Base-by-base conservation (phyloP, 1,140 invertebrate genomes). In the Apis florea region DNA sequence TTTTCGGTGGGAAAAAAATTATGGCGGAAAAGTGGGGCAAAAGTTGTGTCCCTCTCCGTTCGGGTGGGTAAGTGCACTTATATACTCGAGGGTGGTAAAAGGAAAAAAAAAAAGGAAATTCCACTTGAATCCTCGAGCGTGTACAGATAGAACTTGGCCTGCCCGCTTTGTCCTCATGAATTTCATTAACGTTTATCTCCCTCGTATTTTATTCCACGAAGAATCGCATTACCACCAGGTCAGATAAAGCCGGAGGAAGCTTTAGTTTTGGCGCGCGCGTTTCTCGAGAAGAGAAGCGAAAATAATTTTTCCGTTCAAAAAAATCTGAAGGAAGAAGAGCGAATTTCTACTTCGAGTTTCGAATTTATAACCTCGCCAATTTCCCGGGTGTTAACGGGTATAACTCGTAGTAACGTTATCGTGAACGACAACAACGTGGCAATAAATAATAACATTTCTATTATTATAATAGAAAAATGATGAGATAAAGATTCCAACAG, bases 21-120 rank as follows among this genome's bases (percentile, higher is more conserved):
- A 92, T 88, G 89, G 89, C 90, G 90, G 15, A 79, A 53, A 64
- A 73, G 58, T 2, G 59, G 31, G 31, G 31, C 53, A 68, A 26
- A 64, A 79, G 73, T n/a, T 53, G 78, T 13, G 19, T 56, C 70
- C 51, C 51, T 88, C 88, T 89, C 72, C 81, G 83, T 79, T 73
- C 78, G 75, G 76, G 85, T 86, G 87, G 75, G 63, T 85, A 83
- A 92, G 90, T 89, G 82, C 87, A 88, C 87, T 87, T 85, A 85
- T 85, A 85, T 86, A 83, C 83, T 82, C 84, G 77, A 83, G 86
- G 90, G 89, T 85, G 58, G 69, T 80, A 77, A 15, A 59, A 87
- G 87, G 88, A 78, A 85, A 54, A 8, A 59, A 86, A 89, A 88
- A 80, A 85, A 89, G 88, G 85, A 89, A 86, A 89, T 54, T 49